Percentiles rank a stretch among this genome's conserved stretches.
Conservation (phyloP, 2,888 invertebrate species). For the Morpho deidamia region DNA sequence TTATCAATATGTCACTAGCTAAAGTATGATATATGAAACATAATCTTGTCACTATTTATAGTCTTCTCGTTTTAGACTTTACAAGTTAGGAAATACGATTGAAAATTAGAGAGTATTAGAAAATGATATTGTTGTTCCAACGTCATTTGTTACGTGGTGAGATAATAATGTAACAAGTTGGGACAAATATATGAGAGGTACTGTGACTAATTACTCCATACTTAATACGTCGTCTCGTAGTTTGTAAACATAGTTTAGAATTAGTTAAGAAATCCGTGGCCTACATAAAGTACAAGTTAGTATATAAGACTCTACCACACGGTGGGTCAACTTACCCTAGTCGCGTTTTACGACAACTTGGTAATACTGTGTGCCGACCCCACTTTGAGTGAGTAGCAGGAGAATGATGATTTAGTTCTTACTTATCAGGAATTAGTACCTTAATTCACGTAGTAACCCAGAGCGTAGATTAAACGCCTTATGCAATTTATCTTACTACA, state of each 20-base stretch:
- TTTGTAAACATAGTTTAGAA: neutral
- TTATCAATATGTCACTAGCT: conserved; percentile 2
- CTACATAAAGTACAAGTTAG: neutral
- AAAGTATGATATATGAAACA: conserved; percentile 2
- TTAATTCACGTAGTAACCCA: too few species aligned
- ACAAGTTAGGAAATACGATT: neutral
- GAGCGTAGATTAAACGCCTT: too few species aligned
- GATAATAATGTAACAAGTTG: conserved; percentile 10
- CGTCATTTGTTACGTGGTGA: conserved; percentile 12
- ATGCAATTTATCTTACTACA: too few species aligned
- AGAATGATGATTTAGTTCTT: too few species aligned
- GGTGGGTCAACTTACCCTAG: too few species aligned
- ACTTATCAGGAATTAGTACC: too few species aligned
- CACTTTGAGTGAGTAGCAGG: too few species aligned
- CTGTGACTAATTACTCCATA: conserved; percentile 11
- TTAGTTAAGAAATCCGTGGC: neutral
- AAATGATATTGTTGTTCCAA: neutral
- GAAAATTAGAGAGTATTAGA: neutral
- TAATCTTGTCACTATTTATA: conserved; percentile 3
- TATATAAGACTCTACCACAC: too few species aligned
- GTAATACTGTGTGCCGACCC: too few species aligned
- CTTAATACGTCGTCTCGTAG: conserved; percentile 1
- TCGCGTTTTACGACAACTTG: too few species aligned
- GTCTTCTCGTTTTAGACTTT: neutral
- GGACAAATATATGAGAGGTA: conserved; percentile 3